Conservation (phyloP, 2,888 invertebrate species). For the Eueremaeus valkanovi region DNA sequence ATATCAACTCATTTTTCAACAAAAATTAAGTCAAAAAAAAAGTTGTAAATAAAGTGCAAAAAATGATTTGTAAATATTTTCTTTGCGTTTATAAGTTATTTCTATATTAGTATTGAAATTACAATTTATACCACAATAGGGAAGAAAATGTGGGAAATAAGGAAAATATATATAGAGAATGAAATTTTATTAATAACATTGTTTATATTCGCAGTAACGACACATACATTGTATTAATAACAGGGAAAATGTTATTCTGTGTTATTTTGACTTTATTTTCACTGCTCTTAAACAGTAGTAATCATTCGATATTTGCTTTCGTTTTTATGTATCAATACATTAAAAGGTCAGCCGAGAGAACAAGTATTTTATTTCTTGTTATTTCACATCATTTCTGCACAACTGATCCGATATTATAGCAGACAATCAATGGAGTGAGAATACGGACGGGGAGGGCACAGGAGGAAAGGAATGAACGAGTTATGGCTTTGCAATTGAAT, state of each 20-base stretch:
- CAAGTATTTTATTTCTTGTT: slow-evolving; percentile 14
- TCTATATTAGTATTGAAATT: neutral
- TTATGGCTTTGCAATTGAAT: neutral
- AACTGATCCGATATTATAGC: slow-evolving; percentile 21
- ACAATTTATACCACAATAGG: neutral
- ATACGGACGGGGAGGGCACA: neutral
- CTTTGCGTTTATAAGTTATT: too few species aligned
- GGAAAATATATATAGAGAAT: neutral
- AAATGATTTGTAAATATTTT: neutral
- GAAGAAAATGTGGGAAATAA: neutral
- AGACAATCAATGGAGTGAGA: slow-evolving; percentile 22
- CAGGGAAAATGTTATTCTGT: neutral
- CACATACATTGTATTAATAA: too few species aligned
- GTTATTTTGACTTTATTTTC: neutral
- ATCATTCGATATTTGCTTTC: neutral
- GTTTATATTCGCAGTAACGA: neutral
- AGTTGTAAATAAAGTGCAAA: neutral
- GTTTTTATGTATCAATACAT: neutral
- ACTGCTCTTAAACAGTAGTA: neutral
- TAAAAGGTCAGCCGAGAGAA: slow-evolving; percentile 13
- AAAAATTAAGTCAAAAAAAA: neutral
- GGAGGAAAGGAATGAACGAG: neutral
- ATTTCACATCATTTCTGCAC: slow-evolving; percentile 15
- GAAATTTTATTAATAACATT: neutral
- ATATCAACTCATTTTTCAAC: neutral